These are phyloP conservation scores for Drosophila nigrodunni DNA, from an alignment of 1,140 invertebrate species.

Conservation along the genomic window DNA sequence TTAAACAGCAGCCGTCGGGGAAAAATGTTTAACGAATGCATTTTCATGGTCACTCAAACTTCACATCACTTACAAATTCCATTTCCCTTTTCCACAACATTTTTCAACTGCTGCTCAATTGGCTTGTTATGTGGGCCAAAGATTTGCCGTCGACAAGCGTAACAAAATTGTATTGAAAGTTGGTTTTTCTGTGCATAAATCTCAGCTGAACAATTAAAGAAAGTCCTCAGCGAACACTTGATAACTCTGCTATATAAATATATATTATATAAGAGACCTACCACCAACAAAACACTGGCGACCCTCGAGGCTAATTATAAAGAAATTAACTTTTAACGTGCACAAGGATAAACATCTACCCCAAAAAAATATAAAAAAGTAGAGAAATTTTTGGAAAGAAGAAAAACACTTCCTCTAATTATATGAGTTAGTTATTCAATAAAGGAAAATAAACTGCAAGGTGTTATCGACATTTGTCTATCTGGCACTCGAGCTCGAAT, in stretches of 20 bases:
- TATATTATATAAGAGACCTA: constrained; percentile 2
- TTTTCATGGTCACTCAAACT: constrained; percentile 78
- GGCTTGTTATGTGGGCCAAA: constrained; percentile 34
- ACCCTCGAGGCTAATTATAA: constrained; percentile 62
- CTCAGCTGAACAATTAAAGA: constrained; percentile 41
- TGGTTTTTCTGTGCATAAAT: constrained; percentile 23
- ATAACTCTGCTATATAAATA: constrained; percentile 40
- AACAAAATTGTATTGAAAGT: constrained; percentile 65
- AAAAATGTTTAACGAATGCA: constrained; percentile 76
- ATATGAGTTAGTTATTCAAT: constrained; percentile 60
- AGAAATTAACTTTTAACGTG: constrained; percentile 72
- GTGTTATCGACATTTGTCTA: constrained; percentile 80
- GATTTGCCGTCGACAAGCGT: constrained; percentile 71
- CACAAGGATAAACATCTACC: constrained; percentile 61
- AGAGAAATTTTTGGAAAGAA: neutral
- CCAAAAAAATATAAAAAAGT: too few relatives aligned
- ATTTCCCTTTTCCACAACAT: constrained; percentile 11
- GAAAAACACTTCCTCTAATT: constrained; percentile 65
- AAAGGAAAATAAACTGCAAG: constrained; percentile 31
- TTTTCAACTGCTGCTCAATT: constrained; percentile 15
- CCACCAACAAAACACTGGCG: neutral
- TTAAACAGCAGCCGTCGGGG: constrained; percentile 29
- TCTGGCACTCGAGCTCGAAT: constrained; percentile 51
- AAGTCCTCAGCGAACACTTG: constrained; percentile 31
- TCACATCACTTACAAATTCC: constrained; percentile 40